A percentile compares a stretch with the other conserved stretches of the same genome.
Conservation (phyloP, 2,797 vertebrate species). For the Chiloscyllium punctatum region DNA sequence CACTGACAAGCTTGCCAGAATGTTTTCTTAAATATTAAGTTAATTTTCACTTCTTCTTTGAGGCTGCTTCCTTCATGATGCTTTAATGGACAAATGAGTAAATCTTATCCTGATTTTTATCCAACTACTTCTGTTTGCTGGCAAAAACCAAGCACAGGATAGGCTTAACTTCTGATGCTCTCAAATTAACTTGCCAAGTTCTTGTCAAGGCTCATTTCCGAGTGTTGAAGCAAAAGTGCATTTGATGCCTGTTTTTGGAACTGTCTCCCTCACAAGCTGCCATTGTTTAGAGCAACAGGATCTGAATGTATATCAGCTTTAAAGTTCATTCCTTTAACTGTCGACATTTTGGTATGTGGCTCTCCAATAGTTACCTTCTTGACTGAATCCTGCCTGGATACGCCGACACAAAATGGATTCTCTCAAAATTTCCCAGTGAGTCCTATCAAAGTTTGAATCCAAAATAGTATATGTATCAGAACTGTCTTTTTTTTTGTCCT, state of each 20-base stretch:
- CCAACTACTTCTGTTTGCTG: neutral
- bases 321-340: neutral
- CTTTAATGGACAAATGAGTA: neutral
- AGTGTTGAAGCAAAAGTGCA: neutral
- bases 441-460: neutral
- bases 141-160: neutral
- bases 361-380: neutral
- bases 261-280: neutral
- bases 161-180: neutral
- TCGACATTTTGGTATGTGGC: neutral
- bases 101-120: neutral
- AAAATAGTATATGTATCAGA: neutral
- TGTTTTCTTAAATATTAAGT: neutral
- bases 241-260: neutral
- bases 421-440: neutral
- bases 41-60: slow-evolving; percentile 5
- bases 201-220: neutral
- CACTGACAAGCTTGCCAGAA: neutral
- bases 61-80: neutral
- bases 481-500: neutral
- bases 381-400: neutral
- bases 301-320: neutral
- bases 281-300: neutral
- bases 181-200: neutral
- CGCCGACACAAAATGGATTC: neutral